Percentiles rank a stretch among this genome's conserved stretches.
phyloP scores from a whole-genome alignment of 2,797 vertebrate genomes.

The Platalea minor region DNA sequence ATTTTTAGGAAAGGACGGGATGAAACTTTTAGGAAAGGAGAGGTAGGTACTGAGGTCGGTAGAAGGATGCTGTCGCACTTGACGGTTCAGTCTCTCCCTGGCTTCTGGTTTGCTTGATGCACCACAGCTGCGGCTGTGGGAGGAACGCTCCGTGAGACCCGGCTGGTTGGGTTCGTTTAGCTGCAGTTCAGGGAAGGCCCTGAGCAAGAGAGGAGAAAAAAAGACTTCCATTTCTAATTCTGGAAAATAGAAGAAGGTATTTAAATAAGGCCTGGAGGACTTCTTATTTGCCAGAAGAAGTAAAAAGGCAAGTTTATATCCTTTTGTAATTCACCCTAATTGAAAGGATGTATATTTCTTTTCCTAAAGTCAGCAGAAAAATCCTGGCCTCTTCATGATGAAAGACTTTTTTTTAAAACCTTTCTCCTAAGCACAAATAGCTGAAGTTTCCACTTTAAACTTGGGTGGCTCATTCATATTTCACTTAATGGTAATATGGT shows the following conservation, averaged over 20 bases:
- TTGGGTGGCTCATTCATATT: constrained; percentile 59
- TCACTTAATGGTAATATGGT: constrained; percentile 28
- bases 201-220: not conserved
- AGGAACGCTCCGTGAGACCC: not conserved
- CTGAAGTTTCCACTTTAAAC: constrained; percentile 52
- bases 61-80: not conserved
- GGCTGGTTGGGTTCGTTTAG: not conserved
- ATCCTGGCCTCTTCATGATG: not conserved
- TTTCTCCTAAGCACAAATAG: not conserved
- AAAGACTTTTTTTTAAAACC: not conserved
- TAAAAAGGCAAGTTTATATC: constrained; percentile 18
- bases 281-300: constrained; percentile 24
- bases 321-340: constrained; percentile 29
- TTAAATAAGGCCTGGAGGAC: constrained; percentile 35
- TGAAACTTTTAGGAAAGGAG: not conserved
- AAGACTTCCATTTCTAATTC: not conserved
- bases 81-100: not conserved
- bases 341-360: constrained; percentile 35
- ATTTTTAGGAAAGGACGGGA: not conserved
- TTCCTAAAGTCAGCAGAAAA: constrained; percentile 60
- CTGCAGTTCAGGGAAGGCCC: not conserved
- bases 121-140: not conserved
- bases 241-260: constrained; percentile 26
- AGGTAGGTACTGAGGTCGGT: not conserved
- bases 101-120: not conserved